A percentile compares a stretch with the other conserved stretches of the same genome.
These are phyloP conservation scores for Sturnira hondurensis DNA, from an alignment of 2,113 vertebrate genomes.

Conservation along the genomic window DNA sequence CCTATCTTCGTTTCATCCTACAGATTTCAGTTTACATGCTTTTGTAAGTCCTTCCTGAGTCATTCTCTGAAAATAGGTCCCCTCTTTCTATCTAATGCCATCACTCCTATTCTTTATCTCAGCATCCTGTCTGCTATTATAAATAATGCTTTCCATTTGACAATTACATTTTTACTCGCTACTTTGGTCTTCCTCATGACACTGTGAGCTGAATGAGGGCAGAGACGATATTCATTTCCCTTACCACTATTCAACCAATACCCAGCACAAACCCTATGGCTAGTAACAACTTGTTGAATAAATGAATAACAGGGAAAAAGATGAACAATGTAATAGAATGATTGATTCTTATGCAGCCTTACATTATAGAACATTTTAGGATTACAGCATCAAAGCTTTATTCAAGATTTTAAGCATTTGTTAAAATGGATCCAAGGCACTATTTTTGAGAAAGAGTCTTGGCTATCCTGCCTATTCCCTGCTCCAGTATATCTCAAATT, in stretches of 20 bases:
- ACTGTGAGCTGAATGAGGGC: not conserved
- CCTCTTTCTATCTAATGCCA: not conserved
- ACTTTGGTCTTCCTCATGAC: not conserved
- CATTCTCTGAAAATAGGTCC: not conserved
- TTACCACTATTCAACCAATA: not conserved
- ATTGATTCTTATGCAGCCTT: not conserved
- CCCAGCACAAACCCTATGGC: not conserved
- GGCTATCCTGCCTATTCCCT: not conserved
- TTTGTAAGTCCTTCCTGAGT: not conserved
- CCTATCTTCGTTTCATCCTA: not conserved
- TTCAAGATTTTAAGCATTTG: not conserved
- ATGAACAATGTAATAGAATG: not conserved
- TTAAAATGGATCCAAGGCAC: not conserved
- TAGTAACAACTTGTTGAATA: constrained; percentile 2
- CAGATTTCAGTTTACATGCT: not conserved
- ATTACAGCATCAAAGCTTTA: not conserved
- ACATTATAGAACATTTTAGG: not conserved
- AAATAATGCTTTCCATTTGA: not conserved
- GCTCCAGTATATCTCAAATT: not conserved
- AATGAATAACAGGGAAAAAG: not conserved
- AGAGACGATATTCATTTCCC: not conserved
- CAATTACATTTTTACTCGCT: not conserved
- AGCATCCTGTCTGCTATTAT: not conserved
- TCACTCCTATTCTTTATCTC: not conserved
- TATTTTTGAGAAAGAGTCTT: not conserved